Evolutionary conservation across 1,140 invertebrate species (phyloP), one percentile per base, ranked within the genome.

Genomic region (Aporrectodea caliginosa): DNA sequence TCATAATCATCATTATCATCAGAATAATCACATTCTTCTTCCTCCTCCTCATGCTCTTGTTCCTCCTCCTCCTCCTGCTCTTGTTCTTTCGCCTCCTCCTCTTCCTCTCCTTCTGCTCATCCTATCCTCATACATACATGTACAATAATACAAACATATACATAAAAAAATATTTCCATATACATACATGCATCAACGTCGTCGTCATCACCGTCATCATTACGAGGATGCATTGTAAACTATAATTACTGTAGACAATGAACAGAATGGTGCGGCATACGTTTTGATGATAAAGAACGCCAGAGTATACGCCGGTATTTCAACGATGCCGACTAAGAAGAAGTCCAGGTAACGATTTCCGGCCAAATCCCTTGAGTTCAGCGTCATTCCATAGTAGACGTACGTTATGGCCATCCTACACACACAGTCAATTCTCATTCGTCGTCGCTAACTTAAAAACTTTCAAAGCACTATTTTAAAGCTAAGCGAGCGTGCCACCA

Each of bases 291-390:
- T 92, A 0, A 93, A 89, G 1, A 93, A 88, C 0, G 93, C 88
- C 82, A 93, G 90, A 0, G 89, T 89, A 83, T 94, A 94, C 1
- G 92, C 93, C 0, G 93, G 92, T 81, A 94, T 89, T 88, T 95
- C 94, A 0, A 95, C 93, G 16, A 91, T 87, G 1, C 93, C 93
- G 35, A 82, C 83, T 69, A 87, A 84, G 78, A 86, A 86, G 74
- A 86, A 85, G 71, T 85, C 86, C 14, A 86, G 69, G 79, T 89
- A 89, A 79, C 86, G 83, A 83, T 84, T 86, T 35, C 86, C 83
- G 31, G 83, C 81, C 14, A 88, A 82, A 70, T 79, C 79, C 22
- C 84, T 84, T 74, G 85, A 83, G 74, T 82, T 82, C 82, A 86
- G 86, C 83, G 90, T 93, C 91, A 94, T 86, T 91, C 93, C 86